Base-by-base conservation (phyloP, 2,797 vertebrate species). In the Serranus cabrilla region DNA sequence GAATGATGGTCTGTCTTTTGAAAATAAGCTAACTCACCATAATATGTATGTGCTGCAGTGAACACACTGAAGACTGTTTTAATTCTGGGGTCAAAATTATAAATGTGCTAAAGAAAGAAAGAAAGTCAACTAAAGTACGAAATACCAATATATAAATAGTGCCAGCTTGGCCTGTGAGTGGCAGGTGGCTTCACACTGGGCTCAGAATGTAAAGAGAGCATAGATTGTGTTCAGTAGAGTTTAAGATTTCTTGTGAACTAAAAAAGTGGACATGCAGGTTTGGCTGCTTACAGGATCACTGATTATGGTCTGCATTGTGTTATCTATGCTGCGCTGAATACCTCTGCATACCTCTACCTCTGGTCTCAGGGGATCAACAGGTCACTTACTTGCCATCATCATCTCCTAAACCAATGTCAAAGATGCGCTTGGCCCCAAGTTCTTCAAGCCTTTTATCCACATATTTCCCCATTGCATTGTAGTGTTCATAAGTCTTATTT, bases 401-500 rank as follows among this genome's bases (percentile, higher is more conserved):
- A 2, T 99, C 98, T 56, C 98, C 98, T 86, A 97, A 75, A 43
- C 98, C 98, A 0, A 99, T 95, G 67, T 99, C 98, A 76, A 97
- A 99, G 90, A 99, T 97, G 68, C 98, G 95, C 11, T 95, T 95
- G 11, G 95, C 98, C 18, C 97, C 97, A 0, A 99, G 96, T 70
- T 99, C 96, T 51, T 96, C 96, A 78, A 99, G 89, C 14, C 96
- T 94, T 92, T 97, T 98, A 89, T 99, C 98, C 71, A 99, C 97
- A 0, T 98, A 99, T 71, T 97, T 98, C 11, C 97, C 98, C 97
- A 97, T 99, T 45, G 98, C 97, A 1, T 99, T 99, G 93, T 98
- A 99, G 89, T 99, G 98, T 80, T 99, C 98, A 0, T 99, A 99
- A 0, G 98, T 99, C 91, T 99, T 99, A 86, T 99, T 99, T n/a